Evolutionary conservation across 2,113 vertebrate species (phyloP).

Genomic region (Odontophorus gujanensis): DNA sequence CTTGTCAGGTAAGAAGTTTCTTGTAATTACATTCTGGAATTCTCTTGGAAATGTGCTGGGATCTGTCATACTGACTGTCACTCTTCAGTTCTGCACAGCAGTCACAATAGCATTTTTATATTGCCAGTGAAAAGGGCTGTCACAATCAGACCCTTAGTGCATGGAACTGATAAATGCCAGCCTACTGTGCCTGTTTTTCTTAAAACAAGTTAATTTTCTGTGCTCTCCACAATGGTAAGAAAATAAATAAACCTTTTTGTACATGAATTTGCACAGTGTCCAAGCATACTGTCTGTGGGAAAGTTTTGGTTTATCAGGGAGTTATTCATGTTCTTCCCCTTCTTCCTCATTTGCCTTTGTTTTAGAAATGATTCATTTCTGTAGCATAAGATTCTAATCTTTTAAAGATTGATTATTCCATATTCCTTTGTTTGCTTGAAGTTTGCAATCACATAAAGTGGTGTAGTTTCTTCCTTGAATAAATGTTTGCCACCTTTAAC

Average conservation of each 20-base stretch:
- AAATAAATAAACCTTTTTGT: neutral
- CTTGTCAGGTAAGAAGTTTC: conserved; percentile 87
- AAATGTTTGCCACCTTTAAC: conserved; percentile 27
- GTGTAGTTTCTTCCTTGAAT: neutral
- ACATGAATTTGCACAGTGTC: neutral
- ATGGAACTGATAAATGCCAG: neutral
- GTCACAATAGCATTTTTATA: neutral
- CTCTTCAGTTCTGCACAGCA: neutral
- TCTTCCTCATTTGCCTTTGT: conserved; percentile 50
- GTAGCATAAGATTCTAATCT: conserved; percentile 27
- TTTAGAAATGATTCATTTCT: conserved; percentile 46
- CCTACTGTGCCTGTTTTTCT: neutral
- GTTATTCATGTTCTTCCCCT: neutral
- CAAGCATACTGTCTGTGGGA: neutral
- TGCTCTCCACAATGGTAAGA: neutral
- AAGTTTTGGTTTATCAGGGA: conserved; percentile 19
- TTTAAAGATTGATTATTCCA: conserved; percentile 35
- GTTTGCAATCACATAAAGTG: conserved; percentile 7
- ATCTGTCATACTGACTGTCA: neutral
- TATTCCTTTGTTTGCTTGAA: conserved; percentile 38
- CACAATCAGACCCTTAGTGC: neutral
- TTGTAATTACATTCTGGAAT: neutral
- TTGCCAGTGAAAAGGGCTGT: neutral
- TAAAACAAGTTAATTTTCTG: neutral
- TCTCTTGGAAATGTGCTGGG: neutral